These are phyloP conservation scores for Yasuhikotakia modesta DNA, from an alignment of 2,797 vertebrate species.

Conservation along the genomic window DNA sequence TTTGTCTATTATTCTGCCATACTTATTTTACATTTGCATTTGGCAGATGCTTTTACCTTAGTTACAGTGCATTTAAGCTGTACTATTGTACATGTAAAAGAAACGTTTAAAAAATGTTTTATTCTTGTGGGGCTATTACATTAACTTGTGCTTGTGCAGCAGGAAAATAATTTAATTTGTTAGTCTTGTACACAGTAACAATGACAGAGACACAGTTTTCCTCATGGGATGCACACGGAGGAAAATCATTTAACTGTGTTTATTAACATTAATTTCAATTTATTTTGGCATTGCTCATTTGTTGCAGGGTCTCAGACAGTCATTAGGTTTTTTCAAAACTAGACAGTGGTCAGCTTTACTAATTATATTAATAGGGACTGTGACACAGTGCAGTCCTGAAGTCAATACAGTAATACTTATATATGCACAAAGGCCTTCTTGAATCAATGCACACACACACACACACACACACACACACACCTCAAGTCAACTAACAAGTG, in stretches of 20 bases:
- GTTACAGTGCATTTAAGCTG: too few relatives aligned
- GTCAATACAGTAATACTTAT: conserved; percentile 23
- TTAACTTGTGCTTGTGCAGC: background rate
- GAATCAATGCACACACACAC: background rate
- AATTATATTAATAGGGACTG: conserved; percentile 12
- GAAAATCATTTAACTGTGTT: background rate
- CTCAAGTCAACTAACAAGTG: background rate
- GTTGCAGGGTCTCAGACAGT: background rate
- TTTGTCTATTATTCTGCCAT: background rate
- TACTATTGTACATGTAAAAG: too few relatives aligned
- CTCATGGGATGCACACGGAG: background rate
- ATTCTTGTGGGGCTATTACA: background rate
- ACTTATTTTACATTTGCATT: background rate
- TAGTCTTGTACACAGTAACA: background rate
- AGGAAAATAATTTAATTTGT: background rate
- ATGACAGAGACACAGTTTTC: background rate
- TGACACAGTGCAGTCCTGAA: background rate
- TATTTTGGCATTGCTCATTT: too few relatives aligned
- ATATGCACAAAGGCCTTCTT: conserved; percentile 10
- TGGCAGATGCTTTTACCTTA: too few relatives aligned
- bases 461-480: background rate
- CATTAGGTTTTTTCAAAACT: conserved; percentile 1
- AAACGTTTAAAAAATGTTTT: background rate
- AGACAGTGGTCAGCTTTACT: conserved; percentile 23
- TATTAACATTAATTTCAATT: conserved; percentile 23